Conservation (phyloP, 2,888 invertebrate species). For the Blastobasis adustella region DNA sequence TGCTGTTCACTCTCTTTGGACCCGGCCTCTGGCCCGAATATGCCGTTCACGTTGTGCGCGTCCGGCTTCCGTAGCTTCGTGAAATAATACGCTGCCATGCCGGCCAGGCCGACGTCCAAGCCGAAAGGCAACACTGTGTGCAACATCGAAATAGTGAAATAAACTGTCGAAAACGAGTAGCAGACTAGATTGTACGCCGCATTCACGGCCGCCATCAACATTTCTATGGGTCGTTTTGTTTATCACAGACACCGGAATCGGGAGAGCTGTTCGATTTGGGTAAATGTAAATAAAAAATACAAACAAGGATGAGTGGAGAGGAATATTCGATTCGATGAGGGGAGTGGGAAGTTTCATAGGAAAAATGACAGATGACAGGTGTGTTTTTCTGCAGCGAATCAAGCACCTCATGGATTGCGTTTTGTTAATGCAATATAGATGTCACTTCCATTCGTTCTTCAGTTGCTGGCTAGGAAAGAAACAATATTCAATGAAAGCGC, state of each 20-base stretch:
- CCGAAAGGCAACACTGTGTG: slow-evolving; percentile 60
- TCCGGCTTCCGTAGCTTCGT: slow-evolving; percentile 54
- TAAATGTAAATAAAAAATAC: slow-evolving; percentile 47
- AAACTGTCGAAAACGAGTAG: slow-evolving; percentile 35
- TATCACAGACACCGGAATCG: slow-evolving; percentile 1
- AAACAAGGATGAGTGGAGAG: slow-evolving; percentile 6
- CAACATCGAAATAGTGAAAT: slow-evolving; percentile 36
- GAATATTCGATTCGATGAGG: neutral
- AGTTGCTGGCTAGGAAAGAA: no score
- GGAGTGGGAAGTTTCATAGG: neutral
- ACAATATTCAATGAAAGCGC: no score
- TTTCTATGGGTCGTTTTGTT: slow-evolving; percentile 45
- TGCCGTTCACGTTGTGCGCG: slow-evolving; percentile 49
- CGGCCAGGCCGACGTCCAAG: slow-evolving; percentile 49
- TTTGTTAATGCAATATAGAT: no score
- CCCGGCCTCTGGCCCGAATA: slow-evolving; percentile 71
- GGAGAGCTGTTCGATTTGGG: slow-evolving; percentile 20
- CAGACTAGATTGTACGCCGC: slow-evolving; percentile 36
- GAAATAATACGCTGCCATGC: slow-evolving; percentile 48
- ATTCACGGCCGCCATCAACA: slow-evolving; percentile 44
- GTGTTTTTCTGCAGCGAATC: neutral
- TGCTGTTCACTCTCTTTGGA: slow-evolving; percentile 50
- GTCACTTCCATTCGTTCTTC: no score
- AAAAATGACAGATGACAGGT: slow-evolving; percentile 4
- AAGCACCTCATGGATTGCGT: neutral